A percentile compares a stretch with the other conserved stretches of the same genome.
Conservation (phyloP, 2,113 vertebrate genomes). For the Gracilinanus agilis region DNA sequence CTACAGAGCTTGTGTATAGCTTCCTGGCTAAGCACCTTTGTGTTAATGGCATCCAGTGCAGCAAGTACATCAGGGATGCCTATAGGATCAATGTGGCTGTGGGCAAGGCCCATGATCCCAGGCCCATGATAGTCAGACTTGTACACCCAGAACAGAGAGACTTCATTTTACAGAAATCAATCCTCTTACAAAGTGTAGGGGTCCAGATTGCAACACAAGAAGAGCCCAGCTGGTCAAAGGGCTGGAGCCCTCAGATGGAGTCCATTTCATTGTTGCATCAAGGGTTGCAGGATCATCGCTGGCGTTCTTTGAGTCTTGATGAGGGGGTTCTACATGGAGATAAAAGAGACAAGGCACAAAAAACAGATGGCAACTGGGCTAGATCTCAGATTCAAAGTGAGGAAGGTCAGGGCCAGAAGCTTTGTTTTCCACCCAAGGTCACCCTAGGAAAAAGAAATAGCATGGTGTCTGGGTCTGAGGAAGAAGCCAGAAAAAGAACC, state of each 20-base stretch:
- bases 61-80: conserved; percentile 86
- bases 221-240: conserved; percentile 69
- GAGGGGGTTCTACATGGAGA: conserved; percentile 67
- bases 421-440: conserved; percentile 69
- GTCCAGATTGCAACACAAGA: conserved; percentile 81
- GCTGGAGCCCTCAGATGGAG: conserved; percentile 65
- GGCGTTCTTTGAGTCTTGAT: conserved; percentile 56
- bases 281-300: conserved; percentile 68
- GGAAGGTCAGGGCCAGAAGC: conserved; percentile 64
- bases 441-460: conserved; percentile 62
- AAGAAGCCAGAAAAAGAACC: conserved; percentile 49
- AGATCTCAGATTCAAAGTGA: conserved; percentile 57
- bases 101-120: conserved; percentile 75
- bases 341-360: conserved; percentile 40
- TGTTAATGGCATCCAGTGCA: conserved; percentile 86
- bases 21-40: conserved; percentile 86
- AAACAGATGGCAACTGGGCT: conserved; percentile 34
- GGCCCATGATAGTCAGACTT: conserved; percentile 87
- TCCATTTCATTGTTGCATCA: conserved; percentile 66
- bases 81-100: conserved; percentile 77
- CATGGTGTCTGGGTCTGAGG: conserved; percentile 53
- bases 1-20: conserved; percentile 83
- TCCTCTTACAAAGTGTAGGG: conserved; percentile 84
- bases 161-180: conserved; percentile 86
- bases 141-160: conserved; percentile 85